Evolutionary conservation across 2,113 vertebrate species (phyloP).

Genomic region (Centropus unirufus): DNA sequence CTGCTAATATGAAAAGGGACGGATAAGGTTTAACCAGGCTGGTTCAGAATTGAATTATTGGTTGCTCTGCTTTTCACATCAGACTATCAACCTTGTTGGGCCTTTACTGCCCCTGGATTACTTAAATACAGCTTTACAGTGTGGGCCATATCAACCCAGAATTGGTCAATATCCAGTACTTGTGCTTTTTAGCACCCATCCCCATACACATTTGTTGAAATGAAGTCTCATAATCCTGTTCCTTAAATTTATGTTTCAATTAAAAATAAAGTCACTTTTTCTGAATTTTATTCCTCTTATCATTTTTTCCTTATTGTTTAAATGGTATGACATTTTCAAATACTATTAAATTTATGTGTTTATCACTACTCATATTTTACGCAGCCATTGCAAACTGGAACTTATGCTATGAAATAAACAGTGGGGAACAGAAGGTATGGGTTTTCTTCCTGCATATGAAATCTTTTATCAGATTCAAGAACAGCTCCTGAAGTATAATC

Average conservation of each 20-base stretch:
- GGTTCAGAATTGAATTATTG: not conserved
- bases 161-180: not conserved
- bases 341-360: not conserved
- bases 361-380: not conserved
- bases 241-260: slow-evolving; percentile 72
- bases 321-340: slow-evolving; percentile 5
- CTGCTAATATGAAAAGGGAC: not conserved
- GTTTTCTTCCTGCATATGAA: not conserved
- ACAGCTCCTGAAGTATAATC: slow-evolving; percentile 2
- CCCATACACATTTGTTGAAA: slow-evolving; percentile 1
- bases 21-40: not conserved
- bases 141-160: not conserved
- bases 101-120: not conserved
- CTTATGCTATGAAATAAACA: not conserved
- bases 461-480: slow-evolving; percentile 28
- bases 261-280: slow-evolving; percentile 53
- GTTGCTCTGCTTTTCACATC: not conserved
- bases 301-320: not conserved
- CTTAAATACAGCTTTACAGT: not conserved
- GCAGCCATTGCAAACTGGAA: not conserved
- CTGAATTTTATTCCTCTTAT: slow-evolving; percentile 51
- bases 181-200: not conserved
- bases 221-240: slow-evolving; percentile 56
- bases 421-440: not conserved
- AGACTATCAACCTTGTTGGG: not conserved